Evolutionary conservation across 2,888 invertebrate genomes (phyloP), one percentile per base, ranked within the genome.

Genomic region (Trissonchulus sp.): DNA sequence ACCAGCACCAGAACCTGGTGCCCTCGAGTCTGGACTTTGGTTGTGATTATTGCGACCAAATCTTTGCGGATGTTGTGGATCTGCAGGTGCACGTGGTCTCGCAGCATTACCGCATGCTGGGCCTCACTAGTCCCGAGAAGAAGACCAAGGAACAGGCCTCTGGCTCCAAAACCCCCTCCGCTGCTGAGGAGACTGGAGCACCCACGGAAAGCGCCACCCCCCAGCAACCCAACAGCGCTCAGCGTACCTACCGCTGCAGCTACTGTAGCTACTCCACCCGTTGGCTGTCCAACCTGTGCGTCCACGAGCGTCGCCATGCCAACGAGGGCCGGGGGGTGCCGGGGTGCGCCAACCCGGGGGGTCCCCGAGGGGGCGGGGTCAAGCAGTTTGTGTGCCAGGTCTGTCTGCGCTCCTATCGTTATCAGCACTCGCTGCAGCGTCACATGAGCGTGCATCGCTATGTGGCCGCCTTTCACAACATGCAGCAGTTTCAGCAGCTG

Each of bases 201-300:
- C n/a, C n/a, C n/a, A n/a, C n/a, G n/a, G n/a, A n/a, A n/a, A n/a
- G n/a, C n/a, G n/a, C n/a, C n/a, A n/a, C n/a, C n/a, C n/a, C n/a
- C n/a, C n/a, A n/a, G n/a, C n/a, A n/a, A n/a, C n/a, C n/a, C n/a
- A n/a, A n/a, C n/a, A n/a, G n/a, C n/a, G n/a, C 48, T 48, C 48
- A 48, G 8, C 48, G 48, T 48, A 23, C 23, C 48, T 94, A 94
- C 86, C 91, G 92, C 79, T 95, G 95, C 86, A 91, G 93, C 65
- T 90, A 91, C 84, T 95, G 95, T 85, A 90, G 92, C 75, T 95
- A 94, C 85, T 90, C 92, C 65, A 94, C 94, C 60, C 91, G 92
- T 79, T 91, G 93, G 84, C 89, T 94, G 81, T 93, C 94, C 74
- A 92, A 94, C 82, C 88, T 95, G 80, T 93, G 93, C 85, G 92